Percentiles rank a stretch among this genome's conserved stretches.
Evolutionary conservation across 2,113 vertebrate species (phyloP).

Genomic region (Serilophus lunatus): DNA sequence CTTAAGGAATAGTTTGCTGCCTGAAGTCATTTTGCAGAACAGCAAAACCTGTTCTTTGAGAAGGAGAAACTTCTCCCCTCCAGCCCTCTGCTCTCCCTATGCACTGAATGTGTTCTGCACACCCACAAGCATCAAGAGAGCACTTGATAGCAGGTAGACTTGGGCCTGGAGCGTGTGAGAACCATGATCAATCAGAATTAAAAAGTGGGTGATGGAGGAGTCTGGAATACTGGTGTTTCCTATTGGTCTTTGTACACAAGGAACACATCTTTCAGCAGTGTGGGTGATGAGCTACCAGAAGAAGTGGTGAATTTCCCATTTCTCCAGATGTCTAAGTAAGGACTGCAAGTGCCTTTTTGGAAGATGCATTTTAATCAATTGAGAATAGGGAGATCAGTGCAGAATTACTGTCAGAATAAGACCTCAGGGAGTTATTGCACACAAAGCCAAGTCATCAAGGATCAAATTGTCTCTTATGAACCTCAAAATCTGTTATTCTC

Average conservation of each 20-base stretch:
- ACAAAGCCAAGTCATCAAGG: neutral
- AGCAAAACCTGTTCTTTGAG: neutral
- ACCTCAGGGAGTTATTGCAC: neutral
- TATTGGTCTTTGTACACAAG: neutral
- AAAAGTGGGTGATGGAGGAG: neutral
- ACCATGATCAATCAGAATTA: neutral
- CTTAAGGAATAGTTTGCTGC: neutral
- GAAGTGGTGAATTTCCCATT: neutral
- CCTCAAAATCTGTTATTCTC: neutral
- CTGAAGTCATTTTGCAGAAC: neutral
- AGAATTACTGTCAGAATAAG: neutral
- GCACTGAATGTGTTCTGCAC: neutral
- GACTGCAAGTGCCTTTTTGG: neutral
- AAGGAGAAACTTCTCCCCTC: neutral
- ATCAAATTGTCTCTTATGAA: neutral
- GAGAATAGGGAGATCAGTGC: neutral
- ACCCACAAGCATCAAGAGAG: neutral
- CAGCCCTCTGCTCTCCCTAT: neutral
- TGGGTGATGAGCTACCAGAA: neutral
- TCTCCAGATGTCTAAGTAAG: neutral
- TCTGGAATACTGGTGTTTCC: neutral
- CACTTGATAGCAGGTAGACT: fast-evolving
- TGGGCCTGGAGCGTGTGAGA: neutral
- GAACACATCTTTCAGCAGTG: neutral
- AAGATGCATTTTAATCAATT: neutral